phyloP scores from a whole-genome alignment of 2,797 vertebrate species.

The Acipenser ruthenus region DNA sequence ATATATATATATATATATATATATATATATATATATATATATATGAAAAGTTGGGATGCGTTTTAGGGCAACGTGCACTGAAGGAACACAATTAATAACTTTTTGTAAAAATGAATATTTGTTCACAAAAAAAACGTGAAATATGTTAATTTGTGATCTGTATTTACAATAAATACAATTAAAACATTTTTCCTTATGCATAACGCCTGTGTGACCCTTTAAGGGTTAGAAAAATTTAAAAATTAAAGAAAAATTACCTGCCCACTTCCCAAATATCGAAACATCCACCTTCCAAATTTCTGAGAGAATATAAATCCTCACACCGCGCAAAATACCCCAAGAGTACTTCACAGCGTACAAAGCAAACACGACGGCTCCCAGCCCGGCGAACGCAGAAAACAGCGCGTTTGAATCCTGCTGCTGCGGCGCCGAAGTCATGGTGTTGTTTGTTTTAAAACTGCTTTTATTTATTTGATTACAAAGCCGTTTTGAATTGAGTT shows the following conservation, averaged over 20 bases:
- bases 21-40: no score
- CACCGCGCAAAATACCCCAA: slow-evolving; percentile 51
- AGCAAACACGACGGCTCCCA: slow-evolving; percentile 36
- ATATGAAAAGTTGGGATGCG: no score
- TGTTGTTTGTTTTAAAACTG: no score
- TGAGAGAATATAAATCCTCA: slow-evolving; percentile 48
- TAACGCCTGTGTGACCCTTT: neutral
- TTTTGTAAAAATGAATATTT: no score
- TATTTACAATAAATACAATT: neutral
- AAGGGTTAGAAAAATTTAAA: neutral
- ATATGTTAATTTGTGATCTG: neutral
- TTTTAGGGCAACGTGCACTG: no score
- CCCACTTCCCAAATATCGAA: slow-evolving; percentile 55
- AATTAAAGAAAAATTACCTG: slow-evolving; percentile 42
- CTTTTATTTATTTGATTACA: no score
- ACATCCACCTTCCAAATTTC: slow-evolving; percentile 47
- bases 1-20: no score
- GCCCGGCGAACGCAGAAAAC: slow-evolving; percentile 21
- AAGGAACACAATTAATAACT: no score
- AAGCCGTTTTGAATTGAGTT: no score
- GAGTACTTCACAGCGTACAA: slow-evolving; percentile 39
- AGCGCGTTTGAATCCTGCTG: neutral
- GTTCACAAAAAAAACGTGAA: no score
- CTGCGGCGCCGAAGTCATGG: no score
- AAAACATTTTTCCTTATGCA: neutral